Conservation (phyloP, 2,113 vertebrate genomes). For the Pheucticus melanocephalus region DNA sequence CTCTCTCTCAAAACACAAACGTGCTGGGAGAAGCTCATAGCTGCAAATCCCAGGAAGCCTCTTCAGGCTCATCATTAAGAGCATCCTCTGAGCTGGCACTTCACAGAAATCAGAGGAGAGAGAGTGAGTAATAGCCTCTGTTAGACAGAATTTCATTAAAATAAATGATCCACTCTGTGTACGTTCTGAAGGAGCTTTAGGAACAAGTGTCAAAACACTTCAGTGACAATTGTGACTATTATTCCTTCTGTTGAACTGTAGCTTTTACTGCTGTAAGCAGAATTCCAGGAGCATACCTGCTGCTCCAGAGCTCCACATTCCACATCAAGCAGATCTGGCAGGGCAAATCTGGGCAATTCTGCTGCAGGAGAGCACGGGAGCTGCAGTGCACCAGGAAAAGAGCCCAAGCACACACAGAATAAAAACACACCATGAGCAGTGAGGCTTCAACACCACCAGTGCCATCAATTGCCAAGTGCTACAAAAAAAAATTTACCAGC, state of each 20-base stretch:
- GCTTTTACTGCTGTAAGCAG: not conserved
- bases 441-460: not conserved
- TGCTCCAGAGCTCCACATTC: not conserved
- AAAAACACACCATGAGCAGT: accelerated
- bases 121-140: not conserved
- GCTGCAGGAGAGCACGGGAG: accelerated
- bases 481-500: not conserved
- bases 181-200: not conserved
- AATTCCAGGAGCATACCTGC: not conserved
- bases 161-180: not conserved
- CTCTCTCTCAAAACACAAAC: not conserved
- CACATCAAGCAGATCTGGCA: not conserved
- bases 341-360: not conserved
- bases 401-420: not conserved
- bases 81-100: not conserved
- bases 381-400: not conserved
- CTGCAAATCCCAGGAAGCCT: not conserved
- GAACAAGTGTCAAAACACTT: constrained; percentile 33
- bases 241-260: not conserved
- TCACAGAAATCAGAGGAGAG: not conserved
- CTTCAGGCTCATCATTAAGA: not conserved
- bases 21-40: not conserved
- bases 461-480: not conserved
- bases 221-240: constrained; percentile 24
- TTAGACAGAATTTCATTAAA: constrained; percentile 36